Conservation (phyloP, 2,888 invertebrate genomes). For the Sipha maydis region DNA sequence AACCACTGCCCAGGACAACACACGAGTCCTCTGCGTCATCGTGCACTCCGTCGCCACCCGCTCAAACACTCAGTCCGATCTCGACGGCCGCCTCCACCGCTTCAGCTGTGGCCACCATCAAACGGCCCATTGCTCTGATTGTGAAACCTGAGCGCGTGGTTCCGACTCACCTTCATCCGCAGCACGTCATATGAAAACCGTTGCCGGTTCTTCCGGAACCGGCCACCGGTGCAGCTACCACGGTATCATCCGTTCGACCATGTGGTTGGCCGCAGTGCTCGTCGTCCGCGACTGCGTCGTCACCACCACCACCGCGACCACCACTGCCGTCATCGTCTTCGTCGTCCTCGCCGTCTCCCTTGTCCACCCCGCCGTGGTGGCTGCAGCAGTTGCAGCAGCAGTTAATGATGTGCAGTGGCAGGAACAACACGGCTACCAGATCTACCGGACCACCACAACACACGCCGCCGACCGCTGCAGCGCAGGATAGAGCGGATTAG, state of each 20-base stretch:
- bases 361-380: slow-evolving; percentile 46
- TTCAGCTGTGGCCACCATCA: slow-evolving; percentile 39
- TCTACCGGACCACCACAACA: not conserved
- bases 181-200: slow-evolving; percentile 85
- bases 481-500: not conserved
- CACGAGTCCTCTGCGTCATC: slow-evolving; percentile 45
- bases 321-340: slow-evolving; percentile 56
- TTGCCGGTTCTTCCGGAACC: slow-evolving; percentile 78
- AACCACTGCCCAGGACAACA: not conserved
- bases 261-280: slow-evolving; percentile 63
- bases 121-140: slow-evolving; percentile 65
- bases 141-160: slow-evolving; percentile 69
- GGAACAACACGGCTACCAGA: not conserved
- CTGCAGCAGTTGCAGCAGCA: slow-evolving; percentile 55
- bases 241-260: slow-evolving; percentile 56
- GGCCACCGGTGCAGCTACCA: slow-evolving; percentile 62
- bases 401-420: slow-evolving; percentile 35
- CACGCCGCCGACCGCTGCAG: not conserved
- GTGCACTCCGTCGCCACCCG: slow-evolving; percentile 56
- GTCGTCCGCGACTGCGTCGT: slow-evolving; percentile 58
- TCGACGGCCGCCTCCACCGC: not conserved
- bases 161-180: slow-evolving; percentile 69
- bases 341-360: slow-evolving; percentile 59
- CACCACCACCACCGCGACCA: slow-evolving; percentile 59
- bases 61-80: not conserved